Base-by-base conservation (phyloP, 1,140 invertebrate species). In the Bicyclus anynana region DNA sequence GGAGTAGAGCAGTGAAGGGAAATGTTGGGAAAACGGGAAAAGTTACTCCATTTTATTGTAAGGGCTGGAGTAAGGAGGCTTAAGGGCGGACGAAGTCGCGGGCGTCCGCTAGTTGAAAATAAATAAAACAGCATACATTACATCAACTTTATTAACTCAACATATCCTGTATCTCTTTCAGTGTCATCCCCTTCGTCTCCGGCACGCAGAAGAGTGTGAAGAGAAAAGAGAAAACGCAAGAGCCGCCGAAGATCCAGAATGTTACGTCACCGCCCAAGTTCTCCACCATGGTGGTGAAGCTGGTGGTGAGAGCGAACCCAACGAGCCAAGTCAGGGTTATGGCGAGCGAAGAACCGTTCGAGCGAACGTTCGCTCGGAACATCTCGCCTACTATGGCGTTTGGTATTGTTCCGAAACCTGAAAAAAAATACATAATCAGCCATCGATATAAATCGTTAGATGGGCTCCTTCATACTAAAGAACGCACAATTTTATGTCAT, bases 201-300 rank as follows among this genome's bases (percentile, higher is more conserved):
- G 95, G 94, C 4, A 96, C 86, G 23, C 93, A 75, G 33, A 92
- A 82, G 14, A 92, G 87, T 0, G 91, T 90, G 63, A 93, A 90
- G 52, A 90, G 66, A 67, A 90, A 90, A 0, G 94, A 92, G 0
- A 93, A n/a, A 1, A 93, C 75, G 44, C 93, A 94, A 72, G 92
- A 92, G 1, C 89, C 89, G 2, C 92, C 89, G 73, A 97, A 97
- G 4, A 96, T 81, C 91, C 93, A 96, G 86, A 95, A 97, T 0
- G 92, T 92, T 21, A 91, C 91, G 65, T 94, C 92, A 16, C 90
- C 90, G 9, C 93, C 93, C 1, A 96, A 85, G 0, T 84, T 70
- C 0, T 87, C 72, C 0, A 88, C 74, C 23, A 97, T 77, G 0
- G 89, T 77, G 5, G 84, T 86, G 72, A 95, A 96, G 67, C 89